Evolutionary conservation across 2,113 vertebrate species (phyloP).

Genomic region (Amphiprion percula): DNA sequence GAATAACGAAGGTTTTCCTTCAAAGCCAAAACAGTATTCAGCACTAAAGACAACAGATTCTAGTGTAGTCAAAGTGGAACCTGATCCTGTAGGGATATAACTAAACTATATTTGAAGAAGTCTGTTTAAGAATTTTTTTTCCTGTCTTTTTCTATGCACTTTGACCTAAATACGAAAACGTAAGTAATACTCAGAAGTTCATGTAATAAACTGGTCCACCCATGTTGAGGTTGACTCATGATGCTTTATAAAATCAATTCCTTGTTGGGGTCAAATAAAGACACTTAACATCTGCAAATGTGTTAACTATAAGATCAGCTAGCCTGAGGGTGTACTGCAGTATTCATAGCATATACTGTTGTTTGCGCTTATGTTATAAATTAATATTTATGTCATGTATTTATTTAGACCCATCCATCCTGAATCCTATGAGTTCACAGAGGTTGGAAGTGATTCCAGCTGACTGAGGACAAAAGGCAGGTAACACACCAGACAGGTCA

Average conservation of each 20-base stretch:
- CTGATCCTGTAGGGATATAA: background rate
- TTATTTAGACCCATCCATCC: too few relatives aligned
- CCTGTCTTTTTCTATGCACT: background rate
- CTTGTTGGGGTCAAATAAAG: constrained; percentile 8
- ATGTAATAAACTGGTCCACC: constrained; percentile 12
- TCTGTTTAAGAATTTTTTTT: background rate
- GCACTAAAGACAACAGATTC: too few relatives aligned
- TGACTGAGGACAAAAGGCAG: too few relatives aligned
- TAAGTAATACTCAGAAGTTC: background rate
- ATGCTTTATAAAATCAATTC: constrained; percentile 33
- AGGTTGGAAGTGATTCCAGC: too few relatives aligned
- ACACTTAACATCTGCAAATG: constrained; percentile 19
- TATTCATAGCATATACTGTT: constrained; percentile 1
- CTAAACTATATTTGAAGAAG: background rate
- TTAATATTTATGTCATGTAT: background rate
- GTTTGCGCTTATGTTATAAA: constrained; percentile 1
- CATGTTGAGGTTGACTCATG: constrained; percentile 16
- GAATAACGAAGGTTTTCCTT: too few relatives aligned
- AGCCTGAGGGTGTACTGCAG: constrained; percentile 9
- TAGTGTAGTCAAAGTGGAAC: too few relatives aligned
- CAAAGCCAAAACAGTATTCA: too few relatives aligned
- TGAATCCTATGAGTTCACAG: too few relatives aligned
- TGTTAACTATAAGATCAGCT: constrained; percentile 6
- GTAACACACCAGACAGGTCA: too few relatives aligned
- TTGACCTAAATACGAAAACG: background rate